phyloP scores from a whole-genome alignment of 1,140 invertebrate genomes.

The Mylabris phalerata region DNA sequence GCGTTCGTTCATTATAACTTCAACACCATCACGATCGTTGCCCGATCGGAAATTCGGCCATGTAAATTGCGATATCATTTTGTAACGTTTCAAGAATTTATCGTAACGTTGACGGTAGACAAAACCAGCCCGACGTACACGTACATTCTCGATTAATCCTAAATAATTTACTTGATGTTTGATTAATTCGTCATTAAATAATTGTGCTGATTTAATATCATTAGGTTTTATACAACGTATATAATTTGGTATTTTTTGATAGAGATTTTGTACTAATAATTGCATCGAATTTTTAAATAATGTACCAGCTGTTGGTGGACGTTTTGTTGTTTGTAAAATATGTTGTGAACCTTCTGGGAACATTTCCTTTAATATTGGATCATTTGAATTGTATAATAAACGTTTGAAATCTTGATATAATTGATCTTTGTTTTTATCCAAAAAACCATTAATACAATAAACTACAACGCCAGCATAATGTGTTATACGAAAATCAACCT shows the following conservation, averaged over 20 bases:
- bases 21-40: constrained; percentile 71
- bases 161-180: constrained; percentile 87
- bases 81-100: constrained; percentile 76
- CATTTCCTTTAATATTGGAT: constrained; percentile 74
- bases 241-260: constrained; percentile 91
- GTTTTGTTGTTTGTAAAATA: constrained; percentile 85
- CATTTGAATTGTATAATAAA: constrained; percentile 74
- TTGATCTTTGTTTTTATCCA: constrained; percentile 95
- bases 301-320: constrained; percentile 86
- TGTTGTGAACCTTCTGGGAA: constrained; percentile 91
- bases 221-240: constrained; percentile 96
- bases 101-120: constrained; percentile 86
- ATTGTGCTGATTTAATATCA: constrained; percentile 77
- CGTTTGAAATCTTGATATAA: constrained; percentile 95
- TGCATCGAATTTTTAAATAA: constrained; percentile 94
- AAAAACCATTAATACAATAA: constrained; percentile 82
- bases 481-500: constrained; percentile 32
- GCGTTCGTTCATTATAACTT: constrained; percentile 74
- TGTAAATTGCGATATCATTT: constrained; percentile 89
- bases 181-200: constrained; percentile 74
- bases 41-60: constrained; percentile 88
- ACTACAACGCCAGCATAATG: constrained; percentile 97
- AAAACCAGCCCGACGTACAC: constrained; percentile 89
- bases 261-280: constrained; percentile 78
- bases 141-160: constrained; percentile 86